A percentile compares a stretch with the other conserved stretches of the same genome.
Evolutionary conservation across 2,797 vertebrate species (phyloP).

Genomic region (Xiphophorus birchmanni): DNA sequence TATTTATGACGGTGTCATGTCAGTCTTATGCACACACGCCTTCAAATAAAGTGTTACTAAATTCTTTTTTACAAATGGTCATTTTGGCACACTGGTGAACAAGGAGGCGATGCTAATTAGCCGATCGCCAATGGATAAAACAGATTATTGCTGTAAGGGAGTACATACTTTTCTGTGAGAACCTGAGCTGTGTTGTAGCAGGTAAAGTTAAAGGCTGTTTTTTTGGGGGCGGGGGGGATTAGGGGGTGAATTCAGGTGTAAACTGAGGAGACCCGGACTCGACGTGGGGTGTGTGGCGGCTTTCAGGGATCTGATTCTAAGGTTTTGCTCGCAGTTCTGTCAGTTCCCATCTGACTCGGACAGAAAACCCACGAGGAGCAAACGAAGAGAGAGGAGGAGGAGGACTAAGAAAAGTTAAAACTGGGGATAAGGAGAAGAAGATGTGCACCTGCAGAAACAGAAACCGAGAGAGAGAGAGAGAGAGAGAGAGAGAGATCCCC

Average conservation of each 20-base stretch:
- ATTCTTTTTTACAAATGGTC: no score
- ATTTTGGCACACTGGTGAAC: background rate
- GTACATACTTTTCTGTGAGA: background rate
- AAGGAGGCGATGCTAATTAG: background rate
- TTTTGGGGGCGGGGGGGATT: no score
- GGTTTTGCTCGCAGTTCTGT: background rate
- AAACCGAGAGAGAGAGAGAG: constrained; percentile 23
- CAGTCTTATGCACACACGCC: no score
- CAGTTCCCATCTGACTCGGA: background rate
- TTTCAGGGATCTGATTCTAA: background rate
- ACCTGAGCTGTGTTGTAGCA: background rate
- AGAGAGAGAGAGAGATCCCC: constrained; percentile 37
- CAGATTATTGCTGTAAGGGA: background rate
- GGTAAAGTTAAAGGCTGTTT: background rate
- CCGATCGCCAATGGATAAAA: background rate
- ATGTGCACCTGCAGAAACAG: constrained; percentile 27
- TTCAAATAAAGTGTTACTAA: no score
- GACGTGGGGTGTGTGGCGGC: no score
- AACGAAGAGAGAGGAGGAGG: constrained; percentile 21
- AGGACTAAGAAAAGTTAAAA: constrained; percentile 18
- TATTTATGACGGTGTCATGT: no score
- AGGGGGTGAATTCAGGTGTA: background rate
- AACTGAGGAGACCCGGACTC: background rate
- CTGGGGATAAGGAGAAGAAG: constrained; percentile 18
- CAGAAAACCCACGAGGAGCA: background rate